Evolutionary conservation across 2,113 vertebrate genomes (phyloP), one percentile per base, ranked within the genome.

Genomic region (Podarcis cretensis): DNA sequence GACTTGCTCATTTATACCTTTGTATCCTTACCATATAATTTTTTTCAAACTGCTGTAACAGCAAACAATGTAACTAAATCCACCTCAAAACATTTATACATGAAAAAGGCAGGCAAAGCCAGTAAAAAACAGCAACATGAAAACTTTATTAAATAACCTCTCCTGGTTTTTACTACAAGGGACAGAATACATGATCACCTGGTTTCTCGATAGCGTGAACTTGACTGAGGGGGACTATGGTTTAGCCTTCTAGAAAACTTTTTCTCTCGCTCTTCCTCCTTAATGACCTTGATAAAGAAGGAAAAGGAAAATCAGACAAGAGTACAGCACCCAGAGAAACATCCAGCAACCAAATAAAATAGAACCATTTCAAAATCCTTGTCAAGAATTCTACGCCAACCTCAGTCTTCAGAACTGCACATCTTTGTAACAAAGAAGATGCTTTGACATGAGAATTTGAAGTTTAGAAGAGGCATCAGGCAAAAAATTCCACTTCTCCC

Each of bases 191-290:
- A 76, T 81, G 83, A 92, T 95, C 87, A 99, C 99, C 99, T 99
- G 94, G 95, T 96, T 88, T 99, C 99, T 97, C 99, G 97, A 94
- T 99, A 99, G 40, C 98, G 97, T 85, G 98, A 99, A 95, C 98
- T 98, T 88, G 98, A 98, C 83, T 98, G 98, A 18, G 97, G 97
- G 93, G 99, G 98, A 83, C 98, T 99, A 90, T 99, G 98, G 96
- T 98, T 99, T 93, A 99, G 82, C 88, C 99, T 97, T 86, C 99
- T 98, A n/a, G 98, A 97, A 94, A 99, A 98, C 90, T 98, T 99
- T 83, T 99, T 99, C 77, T 99, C 99, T 85, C 98, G 92, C 8
- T 99, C 98, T 81, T 99, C 99, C 89, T 99, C 98, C 85, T 98
- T 98, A 93, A 96, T 97, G 79, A 97, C 90, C 98, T 98, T 85